These are phyloP conservation scores for Carapus acus DNA, from an alignment of 2,797 vertebrate genomes.

Conservation along the genomic window DNA sequence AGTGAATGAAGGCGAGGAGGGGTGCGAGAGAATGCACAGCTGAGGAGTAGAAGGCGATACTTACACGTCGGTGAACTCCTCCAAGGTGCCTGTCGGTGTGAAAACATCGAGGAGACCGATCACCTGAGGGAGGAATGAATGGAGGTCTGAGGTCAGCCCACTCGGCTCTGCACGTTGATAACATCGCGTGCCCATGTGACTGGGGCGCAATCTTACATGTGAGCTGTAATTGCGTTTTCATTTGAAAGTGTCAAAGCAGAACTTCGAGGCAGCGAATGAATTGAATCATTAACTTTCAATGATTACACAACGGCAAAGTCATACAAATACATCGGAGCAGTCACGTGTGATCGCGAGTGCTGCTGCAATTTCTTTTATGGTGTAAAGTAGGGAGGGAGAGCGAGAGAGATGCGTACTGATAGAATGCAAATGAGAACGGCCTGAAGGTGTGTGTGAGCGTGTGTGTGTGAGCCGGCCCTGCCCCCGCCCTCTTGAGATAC, in stretches of 20 bases:
- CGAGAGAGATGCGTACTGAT: slow-evolving; percentile 11
- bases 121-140: slow-evolving; percentile 76
- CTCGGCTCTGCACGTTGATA: too few species aligned
- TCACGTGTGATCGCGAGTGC: too few species aligned
- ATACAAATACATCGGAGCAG: slow-evolving; percentile 6
- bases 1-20: neutral
- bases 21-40: too few species aligned
- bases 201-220: too few species aligned
- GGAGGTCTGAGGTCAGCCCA: slow-evolving; percentile 26
- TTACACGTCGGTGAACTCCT: slow-evolving; percentile 98
- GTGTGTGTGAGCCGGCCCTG: slow-evolving; percentile 31
- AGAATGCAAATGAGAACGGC: slow-evolving; percentile 15
- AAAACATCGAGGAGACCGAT: slow-evolving; percentile 97
- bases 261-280: too few species aligned
- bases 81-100: slow-evolving; percentile 83
- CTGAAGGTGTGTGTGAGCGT: too few species aligned
- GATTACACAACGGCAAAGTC: slow-evolving; percentile 6
- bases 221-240: too few species aligned
- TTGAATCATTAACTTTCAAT: neutral
- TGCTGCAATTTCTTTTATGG: slow-evolving; percentile 5
- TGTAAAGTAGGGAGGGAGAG: neutral
- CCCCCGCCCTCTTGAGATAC: slow-evolving; percentile 26
- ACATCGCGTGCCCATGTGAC: too few species aligned
- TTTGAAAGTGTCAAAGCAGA: too few species aligned
- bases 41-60: slow-evolving; percentile 54